Evolutionary conservation across 2,888 invertebrate species (phyloP).

Genomic region (Branchellion lobata): DNA sequence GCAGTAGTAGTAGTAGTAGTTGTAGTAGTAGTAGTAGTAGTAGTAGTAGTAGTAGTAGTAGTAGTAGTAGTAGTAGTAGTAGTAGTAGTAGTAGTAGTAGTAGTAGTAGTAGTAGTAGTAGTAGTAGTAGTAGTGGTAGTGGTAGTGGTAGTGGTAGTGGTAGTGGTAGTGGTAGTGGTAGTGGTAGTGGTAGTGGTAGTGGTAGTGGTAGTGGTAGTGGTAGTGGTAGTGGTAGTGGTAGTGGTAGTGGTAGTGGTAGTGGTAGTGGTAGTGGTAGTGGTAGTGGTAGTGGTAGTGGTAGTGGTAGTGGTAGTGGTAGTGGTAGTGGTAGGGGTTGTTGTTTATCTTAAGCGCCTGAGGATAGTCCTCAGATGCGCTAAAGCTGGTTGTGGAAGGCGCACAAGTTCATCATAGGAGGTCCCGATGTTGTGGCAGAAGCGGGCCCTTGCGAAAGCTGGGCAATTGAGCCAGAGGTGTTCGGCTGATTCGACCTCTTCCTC

Average conservation of each 20-base stretch:
- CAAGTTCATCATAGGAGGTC: too few species aligned
- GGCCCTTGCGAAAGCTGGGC: too few species aligned
- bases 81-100: conserved; percentile 46
- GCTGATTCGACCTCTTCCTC: too few species aligned
- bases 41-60: conserved; percentile 47
- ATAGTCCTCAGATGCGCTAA: too few species aligned
- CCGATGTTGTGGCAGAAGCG: too few species aligned
- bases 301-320: conserved; percentile 46
- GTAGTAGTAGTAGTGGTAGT: conserved; percentile 42
- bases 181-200: conserved; percentile 47
- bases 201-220: conserved; percentile 45
- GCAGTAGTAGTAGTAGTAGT: too few species aligned
- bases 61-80: conserved; percentile 39
- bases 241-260: conserved; percentile 45
- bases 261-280: conserved; percentile 45
- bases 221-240: conserved; percentile 46
- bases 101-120: conserved; percentile 44
- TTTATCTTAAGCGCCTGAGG: too few species aligned
- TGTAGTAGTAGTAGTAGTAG: conserved; percentile 43
- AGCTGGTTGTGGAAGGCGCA: too few species aligned
- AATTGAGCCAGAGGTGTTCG: too few species aligned
- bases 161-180: conserved; percentile 43
- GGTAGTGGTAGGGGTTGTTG: conserved; percentile 37
- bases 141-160: conserved; percentile 44
- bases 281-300: conserved; percentile 47